These are phyloP conservation scores for Cydia pomonella DNA, from an alignment of 1,140 invertebrate genomes.

Conservation along the genomic window DNA sequence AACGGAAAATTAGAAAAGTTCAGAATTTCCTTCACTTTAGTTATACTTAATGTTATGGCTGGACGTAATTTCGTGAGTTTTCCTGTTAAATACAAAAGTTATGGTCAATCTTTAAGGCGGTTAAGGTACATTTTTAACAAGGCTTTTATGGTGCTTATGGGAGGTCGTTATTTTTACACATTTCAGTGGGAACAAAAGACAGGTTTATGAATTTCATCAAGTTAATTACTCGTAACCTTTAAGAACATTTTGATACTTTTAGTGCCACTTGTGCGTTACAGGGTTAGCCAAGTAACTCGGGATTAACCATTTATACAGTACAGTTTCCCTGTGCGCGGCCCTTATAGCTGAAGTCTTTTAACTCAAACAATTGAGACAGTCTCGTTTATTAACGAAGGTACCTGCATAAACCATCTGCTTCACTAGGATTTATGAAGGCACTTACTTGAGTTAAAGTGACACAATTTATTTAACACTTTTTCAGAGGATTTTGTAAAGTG, in stretches of 20 bases:
- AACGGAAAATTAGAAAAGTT: constrained; percentile 32
- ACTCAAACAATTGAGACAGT: background rate
- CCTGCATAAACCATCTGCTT: background rate
- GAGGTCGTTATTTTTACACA: background rate
- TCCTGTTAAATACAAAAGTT: constrained; percentile 12
- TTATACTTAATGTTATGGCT: constrained; percentile 9
- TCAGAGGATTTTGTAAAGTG: background rate
- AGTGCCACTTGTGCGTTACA: no score
- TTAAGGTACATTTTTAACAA: background rate
- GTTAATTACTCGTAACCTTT: constrained; percentile 15
- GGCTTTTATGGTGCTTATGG: constrained; percentile 14
- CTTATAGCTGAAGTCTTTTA: background rate
- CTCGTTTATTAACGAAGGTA: background rate
- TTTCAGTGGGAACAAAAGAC: background rate
- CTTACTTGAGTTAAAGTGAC: background rate
- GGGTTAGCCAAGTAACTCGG: no score
- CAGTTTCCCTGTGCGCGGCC: no score
- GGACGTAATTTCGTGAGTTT: constrained; percentile 7
- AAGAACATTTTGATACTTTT: constrained; percentile 8
- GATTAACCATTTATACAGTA: no score
- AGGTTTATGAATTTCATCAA: background rate
- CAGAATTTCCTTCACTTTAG: constrained; percentile 6
- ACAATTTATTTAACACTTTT: constrained; percentile 8
- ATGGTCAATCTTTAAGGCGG: constrained; percentile 8
- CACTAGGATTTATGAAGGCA: background rate